Percentiles rank a stretch among this genome's conserved stretches.
Conservation (phyloP, 2,888 invertebrate genomes). For the Chymomyza caudatula region DNA sequence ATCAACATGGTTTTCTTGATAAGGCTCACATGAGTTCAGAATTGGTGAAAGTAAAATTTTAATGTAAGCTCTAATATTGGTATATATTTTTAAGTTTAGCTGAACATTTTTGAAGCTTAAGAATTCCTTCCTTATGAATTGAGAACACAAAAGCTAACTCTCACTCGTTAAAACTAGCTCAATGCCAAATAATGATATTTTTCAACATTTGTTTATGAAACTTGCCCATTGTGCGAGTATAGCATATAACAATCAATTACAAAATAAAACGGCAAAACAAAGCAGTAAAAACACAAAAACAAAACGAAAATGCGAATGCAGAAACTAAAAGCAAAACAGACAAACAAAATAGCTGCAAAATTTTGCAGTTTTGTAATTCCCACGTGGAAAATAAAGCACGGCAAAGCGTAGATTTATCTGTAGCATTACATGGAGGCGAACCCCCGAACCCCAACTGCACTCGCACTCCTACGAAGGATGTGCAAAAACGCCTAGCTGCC, state of each 20-base stretch:
- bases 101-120: no score
- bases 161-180: no score
- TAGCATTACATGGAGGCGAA: conserved; percentile 41
- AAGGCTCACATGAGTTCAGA: no score
- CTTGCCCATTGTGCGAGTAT: background rate
- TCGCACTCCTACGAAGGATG: conserved; percentile 31
- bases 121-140: no score
- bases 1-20: no score
- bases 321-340: conserved; percentile 1
- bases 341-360: conserved; percentile 43
- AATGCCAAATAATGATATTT: background rate
- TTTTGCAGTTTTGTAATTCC: conserved; percentile 46
- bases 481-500: conserved; percentile 16
- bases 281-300: conserved; percentile 25
- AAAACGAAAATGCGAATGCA: conserved; percentile 25
- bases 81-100: no score
- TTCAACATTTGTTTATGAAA: background rate
- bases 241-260: conserved; percentile 42
- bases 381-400: conserved; percentile 69
- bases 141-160: no score
- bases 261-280: conserved; percentile 24
- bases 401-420: conserved; percentile 64
- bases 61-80: no score
- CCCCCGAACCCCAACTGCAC: conserved; percentile 14
- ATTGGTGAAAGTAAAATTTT: no score